These are phyloP conservation scores for Neotragus moschatus DNA, from an alignment of 2,113 vertebrate species.

Conservation along the genomic window DNA sequence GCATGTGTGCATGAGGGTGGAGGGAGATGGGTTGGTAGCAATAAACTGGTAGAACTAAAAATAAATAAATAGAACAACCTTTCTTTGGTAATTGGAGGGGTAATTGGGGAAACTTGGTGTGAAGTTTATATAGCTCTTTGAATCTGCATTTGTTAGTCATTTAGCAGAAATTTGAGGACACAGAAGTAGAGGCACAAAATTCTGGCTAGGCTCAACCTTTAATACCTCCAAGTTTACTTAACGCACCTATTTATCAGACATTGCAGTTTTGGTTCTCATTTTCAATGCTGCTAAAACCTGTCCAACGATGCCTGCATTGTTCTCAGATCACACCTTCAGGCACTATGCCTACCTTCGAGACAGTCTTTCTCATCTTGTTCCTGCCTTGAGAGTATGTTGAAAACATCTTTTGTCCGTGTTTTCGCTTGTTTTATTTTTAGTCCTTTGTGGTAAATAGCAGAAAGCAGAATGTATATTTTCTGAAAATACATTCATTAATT, in stretches of 20 bases:
- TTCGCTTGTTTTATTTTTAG: not conserved
- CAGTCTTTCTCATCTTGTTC: constrained; percentile 96
- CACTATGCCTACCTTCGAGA: constrained; percentile 97
- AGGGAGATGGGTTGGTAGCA: too few species aligned
- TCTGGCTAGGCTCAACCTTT: not conserved
- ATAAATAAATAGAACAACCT: not conserved
- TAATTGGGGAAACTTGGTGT: not conserved
- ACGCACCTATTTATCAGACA: constrained; percentile 82
- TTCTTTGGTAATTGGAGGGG: not conserved
- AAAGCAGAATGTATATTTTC: not conserved
- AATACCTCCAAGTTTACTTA: constrained; percentile 57
- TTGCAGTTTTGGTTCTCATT: constrained; percentile 95
- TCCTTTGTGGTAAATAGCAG: not conserved
- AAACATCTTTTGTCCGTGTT: not conserved
- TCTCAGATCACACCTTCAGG: constrained; percentile 96
- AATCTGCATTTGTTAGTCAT: not conserved
- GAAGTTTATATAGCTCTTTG: not conserved
- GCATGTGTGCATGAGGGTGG: too few species aligned
- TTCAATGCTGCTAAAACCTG: constrained; percentile 96
- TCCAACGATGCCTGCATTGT: constrained; percentile 95
- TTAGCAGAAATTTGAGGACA: not conserved
- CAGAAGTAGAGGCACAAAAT: not conserved
- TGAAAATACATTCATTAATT: not conserved
- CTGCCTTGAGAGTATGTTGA: constrained; percentile 88
- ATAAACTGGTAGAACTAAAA: too few species aligned